Conservation (phyloP, 2,888 invertebrate species). For the Clusia tigrina region DNA sequence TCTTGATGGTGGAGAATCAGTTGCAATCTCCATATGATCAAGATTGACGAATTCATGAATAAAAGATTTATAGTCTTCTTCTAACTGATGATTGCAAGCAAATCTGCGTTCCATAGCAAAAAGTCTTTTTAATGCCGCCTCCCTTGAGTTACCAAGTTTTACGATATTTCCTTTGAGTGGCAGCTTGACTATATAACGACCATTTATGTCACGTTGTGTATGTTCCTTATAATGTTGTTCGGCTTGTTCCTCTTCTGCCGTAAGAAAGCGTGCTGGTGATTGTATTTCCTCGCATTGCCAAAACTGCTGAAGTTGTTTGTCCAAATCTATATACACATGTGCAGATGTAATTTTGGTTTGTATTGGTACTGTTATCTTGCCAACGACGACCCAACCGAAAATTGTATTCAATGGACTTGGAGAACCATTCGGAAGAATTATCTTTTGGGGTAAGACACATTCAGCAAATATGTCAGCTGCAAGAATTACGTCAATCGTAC, state of each 20-base stretch:
- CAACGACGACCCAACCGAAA: conserved; percentile 33
- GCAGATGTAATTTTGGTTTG: not conserved
- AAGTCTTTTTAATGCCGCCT: conserved; percentile 14
- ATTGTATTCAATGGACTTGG: conserved; percentile 27
- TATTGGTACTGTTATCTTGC: not conserved
- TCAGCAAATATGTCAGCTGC: conserved; percentile 18
- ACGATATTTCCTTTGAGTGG: conserved; percentile 14
- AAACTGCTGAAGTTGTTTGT: conserved; percentile 28
- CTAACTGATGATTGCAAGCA: not conserved
- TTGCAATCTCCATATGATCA: conserved; percentile 21
- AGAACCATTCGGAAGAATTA: conserved; percentile 28
- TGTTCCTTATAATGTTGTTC: conserved; percentile 24
- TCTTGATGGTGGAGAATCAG: not conserved
- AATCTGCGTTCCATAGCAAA: conserved; percentile 27
- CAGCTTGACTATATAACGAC: conserved; percentile 27
- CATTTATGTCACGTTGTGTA: conserved; percentile 10
- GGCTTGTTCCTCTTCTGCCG: conserved; percentile 28
- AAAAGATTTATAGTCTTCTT: conserved; percentile 23
- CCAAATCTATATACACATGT: conserved; percentile 12
- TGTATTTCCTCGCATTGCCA: conserved; percentile 31
- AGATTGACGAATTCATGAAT: conserved; percentile 23
- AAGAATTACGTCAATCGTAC: conserved; percentile 14
- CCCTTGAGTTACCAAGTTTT: conserved; percentile 23
- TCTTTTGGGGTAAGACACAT: conserved; percentile 26
- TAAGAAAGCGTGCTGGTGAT: conserved; percentile 6